A percentile compares a stretch with the other conserved stretches of the same genome.
Conservation (phyloP, 2,888 invertebrate species). For the Tholera decimalis region DNA sequence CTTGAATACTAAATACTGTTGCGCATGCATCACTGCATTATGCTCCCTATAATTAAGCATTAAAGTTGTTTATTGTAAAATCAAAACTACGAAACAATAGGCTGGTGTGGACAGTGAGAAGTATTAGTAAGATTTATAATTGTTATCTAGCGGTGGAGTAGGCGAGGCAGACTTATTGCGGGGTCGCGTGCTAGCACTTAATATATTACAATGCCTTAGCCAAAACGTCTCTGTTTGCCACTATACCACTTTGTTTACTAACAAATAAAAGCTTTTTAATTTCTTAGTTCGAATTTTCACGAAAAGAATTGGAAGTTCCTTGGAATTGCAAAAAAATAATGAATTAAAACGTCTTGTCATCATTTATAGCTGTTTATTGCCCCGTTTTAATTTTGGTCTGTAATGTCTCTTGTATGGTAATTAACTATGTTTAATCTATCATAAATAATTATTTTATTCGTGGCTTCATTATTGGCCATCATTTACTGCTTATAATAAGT, state of each 20-base stretch:
- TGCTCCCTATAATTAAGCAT: conserved; percentile 20
- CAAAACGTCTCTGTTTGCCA: conserved; percentile 87
- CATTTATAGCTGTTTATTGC: conserved; percentile 5
- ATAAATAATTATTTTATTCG: no score
- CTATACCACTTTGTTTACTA: conserved; percentile 83
- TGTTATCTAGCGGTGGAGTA: conserved; percentile 84
- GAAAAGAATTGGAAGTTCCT: conserved; percentile 48
- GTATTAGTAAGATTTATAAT: conserved; percentile 88
- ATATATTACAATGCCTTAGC: conserved; percentile 86
- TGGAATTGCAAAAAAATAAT: conserved; percentile 23
- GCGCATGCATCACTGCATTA: conserved; percentile 19
- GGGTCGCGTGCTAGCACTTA: conserved; percentile 86
- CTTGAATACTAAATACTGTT: conserved; percentile 30
- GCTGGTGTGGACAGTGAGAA: conserved; percentile 85
- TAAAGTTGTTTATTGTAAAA: conserved; percentile 59
- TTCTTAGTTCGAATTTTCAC: conserved; percentile 63
- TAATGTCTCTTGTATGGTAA: neutral
- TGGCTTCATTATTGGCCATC: neutral
- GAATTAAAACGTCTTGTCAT: conserved; percentile 1
- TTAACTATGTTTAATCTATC: neutral
- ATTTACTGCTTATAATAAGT: neutral
- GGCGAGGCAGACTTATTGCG: conserved; percentile 87
- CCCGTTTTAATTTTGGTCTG: neutral
- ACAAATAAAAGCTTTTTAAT: conserved; percentile 75
- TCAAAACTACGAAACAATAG: conserved; percentile 68